These are phyloP conservation scores for Oryzias woworae DNA, from an alignment of 2,113 vertebrate genomes.

Conservation along the genomic window DNA sequence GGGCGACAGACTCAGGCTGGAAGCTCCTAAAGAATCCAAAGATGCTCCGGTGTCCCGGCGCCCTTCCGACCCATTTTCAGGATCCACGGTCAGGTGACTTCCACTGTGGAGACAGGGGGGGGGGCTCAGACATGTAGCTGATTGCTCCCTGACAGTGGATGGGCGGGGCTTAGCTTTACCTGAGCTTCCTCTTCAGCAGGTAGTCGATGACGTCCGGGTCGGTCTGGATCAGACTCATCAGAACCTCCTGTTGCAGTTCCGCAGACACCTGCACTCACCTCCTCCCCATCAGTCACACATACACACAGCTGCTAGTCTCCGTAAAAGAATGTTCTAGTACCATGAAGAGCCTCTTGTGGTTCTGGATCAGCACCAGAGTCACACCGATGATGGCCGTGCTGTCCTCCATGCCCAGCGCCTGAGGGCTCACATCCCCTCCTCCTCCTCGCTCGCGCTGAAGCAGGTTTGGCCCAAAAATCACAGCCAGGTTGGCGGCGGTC, in stretches of 20 bases:
- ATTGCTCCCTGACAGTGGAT: not conserved
- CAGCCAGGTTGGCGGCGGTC: slow-evolving; percentile 89
- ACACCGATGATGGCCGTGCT: slow-evolving; percentile 85
- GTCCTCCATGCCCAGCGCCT: slow-evolving; percentile 81
- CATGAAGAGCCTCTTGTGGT: slow-evolving; percentile 83
- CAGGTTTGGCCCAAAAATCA: slow-evolving; percentile 90
- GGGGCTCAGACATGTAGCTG: not conserved
- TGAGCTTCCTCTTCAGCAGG: slow-evolving; percentile 85
- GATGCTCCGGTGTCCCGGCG: slow-evolving; percentile 67
- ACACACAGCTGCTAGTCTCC: not conserved
- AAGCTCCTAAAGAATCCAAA: slow-evolving; percentile 71
- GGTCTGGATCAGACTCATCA: slow-evolving; percentile 88
- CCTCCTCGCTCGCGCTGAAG: slow-evolving; percentile 82
- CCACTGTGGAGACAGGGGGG: slow-evolving; percentile 24
- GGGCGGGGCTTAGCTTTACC: slow-evolving; percentile 49
- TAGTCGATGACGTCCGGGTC: slow-evolving; percentile 92
- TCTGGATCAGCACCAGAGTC: slow-evolving; percentile 85
- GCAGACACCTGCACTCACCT: slow-evolving; percentile 81
- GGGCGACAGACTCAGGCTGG: slow-evolving; percentile 70
- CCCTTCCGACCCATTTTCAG: slow-evolving; percentile 29
- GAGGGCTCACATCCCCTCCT: slow-evolving; percentile 71
- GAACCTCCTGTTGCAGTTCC: slow-evolving; percentile 83
- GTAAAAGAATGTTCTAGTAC: slow-evolving; percentile 57
- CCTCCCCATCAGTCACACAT: too few relatives aligned
- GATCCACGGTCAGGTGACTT: slow-evolving; percentile 52